phyloP scores from a whole-genome alignment of 2,113 vertebrate genomes.

The Gambusia holbrooki region DNA sequence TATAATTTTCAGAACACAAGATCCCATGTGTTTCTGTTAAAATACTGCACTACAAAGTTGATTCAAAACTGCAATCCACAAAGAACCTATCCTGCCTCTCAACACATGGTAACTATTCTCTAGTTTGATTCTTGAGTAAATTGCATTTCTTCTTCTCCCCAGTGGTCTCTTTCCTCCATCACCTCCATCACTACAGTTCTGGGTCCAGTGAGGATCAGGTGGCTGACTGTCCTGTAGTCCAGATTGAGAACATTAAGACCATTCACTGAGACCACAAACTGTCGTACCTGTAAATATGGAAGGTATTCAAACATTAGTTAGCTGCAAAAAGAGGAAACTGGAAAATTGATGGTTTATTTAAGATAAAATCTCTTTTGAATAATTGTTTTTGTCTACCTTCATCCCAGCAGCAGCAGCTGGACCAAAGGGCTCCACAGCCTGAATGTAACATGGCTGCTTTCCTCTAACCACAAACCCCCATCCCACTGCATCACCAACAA shows the following conservation, averaged over 20 bases:
- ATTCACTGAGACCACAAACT: slow-evolving; percentile 90
- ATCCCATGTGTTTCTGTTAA: too few relatives aligned
- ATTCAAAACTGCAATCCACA: too few relatives aligned
- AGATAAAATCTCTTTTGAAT: background rate
- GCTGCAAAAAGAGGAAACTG: background rate
- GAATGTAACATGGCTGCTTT: slow-evolving; percentile 88
- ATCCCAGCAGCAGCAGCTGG: slow-evolving; percentile 88
- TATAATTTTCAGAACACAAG: too few relatives aligned
- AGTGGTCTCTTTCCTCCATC: slow-evolving; percentile 84
- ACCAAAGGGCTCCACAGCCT: slow-evolving; percentile 90
- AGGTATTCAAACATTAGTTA: background rate
- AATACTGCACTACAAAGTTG: too few relatives aligned
- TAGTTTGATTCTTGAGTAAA: background rate
- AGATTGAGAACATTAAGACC: slow-evolving; percentile 86
- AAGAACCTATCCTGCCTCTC: too few relatives aligned
- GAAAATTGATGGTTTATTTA: background rate
- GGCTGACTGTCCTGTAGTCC: slow-evolving; percentile 90
- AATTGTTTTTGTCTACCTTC: slow-evolving; percentile 80
- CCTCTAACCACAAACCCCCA: slow-evolving; percentile 94
- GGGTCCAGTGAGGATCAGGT: slow-evolving; percentile 90
- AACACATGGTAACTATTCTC: background rate
- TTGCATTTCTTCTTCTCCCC: slow-evolving; percentile 1
- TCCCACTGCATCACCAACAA: slow-evolving; percentile 87
- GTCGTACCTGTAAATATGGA: slow-evolving; percentile 82
- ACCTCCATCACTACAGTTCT: slow-evolving; percentile 91